Evolutionary conservation across 1,140 invertebrate species (phyloP), one percentile per base, ranked within the genome.

Genomic region (Tetramorium parvispinum): DNA sequence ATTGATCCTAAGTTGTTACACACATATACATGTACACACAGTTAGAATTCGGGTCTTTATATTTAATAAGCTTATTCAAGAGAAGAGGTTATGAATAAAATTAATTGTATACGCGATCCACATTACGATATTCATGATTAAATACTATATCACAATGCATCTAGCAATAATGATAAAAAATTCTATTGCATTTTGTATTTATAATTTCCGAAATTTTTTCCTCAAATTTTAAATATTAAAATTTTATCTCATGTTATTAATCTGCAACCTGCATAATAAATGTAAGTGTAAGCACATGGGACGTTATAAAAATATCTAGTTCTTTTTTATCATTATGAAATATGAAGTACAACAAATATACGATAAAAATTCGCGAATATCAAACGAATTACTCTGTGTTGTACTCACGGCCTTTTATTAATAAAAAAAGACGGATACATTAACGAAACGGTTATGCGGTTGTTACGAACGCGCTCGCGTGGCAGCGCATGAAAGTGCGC

Each of bases 361-460:
- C n/a, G 27, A 32, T 43, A 73, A 82, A 73, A 59, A 83, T 37
- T 18, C n/a, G 40, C 46, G 8, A 18, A n/a, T 27, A 40, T 70
- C 27, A 37, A 70, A 55, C 68, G 18, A 59, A 75, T 16, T n/a
- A 27, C 13, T 7, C n/a, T 21, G 13, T 43, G 3, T 1, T 11
- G 16, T n/a, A n/a, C n/a, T 2, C 11, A 71, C 37, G 21, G 21
- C 0, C 59, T 13, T n/a, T 24, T 46, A 53, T 46, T 73, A 16
- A 59, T 61, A 75, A 83, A 61, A 82, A 16, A 16, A 59, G 51
- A 16, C 24, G 10, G 11, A 43, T 21, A 27, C 68, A 83, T 83
- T 83, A 83, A 27, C 40, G 21, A 49, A 83, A 83, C 27, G 79
- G 24, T 75, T 83, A 61, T 75, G 24, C 40, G 66, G 68, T 75